Conservation (phyloP, 2,797 vertebrate species). For the Siniperca scherzeri region DNA sequence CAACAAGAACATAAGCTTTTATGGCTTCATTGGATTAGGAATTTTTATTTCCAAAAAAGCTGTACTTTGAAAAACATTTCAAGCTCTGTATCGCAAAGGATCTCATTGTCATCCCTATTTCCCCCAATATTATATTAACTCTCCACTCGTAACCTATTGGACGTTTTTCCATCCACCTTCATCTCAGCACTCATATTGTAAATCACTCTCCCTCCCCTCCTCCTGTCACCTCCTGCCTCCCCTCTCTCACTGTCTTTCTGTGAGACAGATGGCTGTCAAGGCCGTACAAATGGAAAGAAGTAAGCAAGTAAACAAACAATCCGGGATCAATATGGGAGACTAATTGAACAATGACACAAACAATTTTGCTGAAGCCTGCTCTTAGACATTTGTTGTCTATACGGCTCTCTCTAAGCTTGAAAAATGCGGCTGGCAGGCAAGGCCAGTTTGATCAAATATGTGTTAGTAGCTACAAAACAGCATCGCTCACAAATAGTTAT, state of each 20-base stretch:
- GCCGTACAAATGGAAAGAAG: conserved; percentile 65
- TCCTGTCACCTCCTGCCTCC: conserved; percentile 53
- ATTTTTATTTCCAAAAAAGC: conserved; percentile 49
- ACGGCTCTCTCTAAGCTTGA: conserved; percentile 35
- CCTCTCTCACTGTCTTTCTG: conserved; percentile 43
- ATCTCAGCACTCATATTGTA: conserved; percentile 37
- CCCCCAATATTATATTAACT: conserved; percentile 35
- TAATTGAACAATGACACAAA: conserved; percentile 78
- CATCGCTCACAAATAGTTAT: conserved; percentile 11
- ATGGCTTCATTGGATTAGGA: conserved; percentile 48
- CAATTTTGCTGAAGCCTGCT: conserved; percentile 63
- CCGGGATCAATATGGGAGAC: conserved; percentile 75
- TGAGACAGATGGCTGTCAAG: conserved; percentile 79
- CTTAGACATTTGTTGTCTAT: conserved; percentile 62
- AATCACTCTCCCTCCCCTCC: conserved; percentile 46
- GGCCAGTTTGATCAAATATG: conserved; percentile 31
- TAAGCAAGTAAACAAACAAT: conserved; percentile 78
- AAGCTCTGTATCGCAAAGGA: conserved; percentile 26
- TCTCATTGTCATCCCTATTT: conserved; percentile 29
- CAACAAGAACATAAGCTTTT: conserved; percentile 52
- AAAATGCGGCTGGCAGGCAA: conserved; percentile 42
- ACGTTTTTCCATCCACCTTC: conserved; percentile 56
- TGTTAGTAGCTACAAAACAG: conserved; percentile 25
- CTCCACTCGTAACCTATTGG: conserved; percentile 30
- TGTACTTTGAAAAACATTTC: conserved; percentile 53